Conservation (phyloP, 2,888 invertebrate species). For the Drosophila planitibia region DNA sequence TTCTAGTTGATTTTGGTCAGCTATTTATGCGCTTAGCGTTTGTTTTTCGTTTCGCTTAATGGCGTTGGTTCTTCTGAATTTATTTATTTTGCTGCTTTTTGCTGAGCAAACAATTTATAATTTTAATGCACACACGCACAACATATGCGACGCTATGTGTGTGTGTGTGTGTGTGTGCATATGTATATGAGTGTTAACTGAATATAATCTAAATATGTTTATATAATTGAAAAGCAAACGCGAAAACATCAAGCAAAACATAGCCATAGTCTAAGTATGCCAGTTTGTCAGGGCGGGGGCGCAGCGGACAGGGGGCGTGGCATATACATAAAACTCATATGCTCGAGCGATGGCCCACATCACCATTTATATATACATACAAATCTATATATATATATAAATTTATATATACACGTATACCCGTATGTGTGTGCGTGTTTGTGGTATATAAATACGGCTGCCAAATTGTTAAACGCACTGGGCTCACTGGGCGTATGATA, state of each 20-base stretch:
- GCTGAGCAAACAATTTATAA: slow-evolving; percentile 78
- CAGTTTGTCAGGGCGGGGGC: slow-evolving; percentile 49
- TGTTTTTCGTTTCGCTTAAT: slow-evolving; percentile 28
- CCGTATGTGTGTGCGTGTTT: slow-evolving; percentile 29
- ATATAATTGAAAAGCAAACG: slow-evolving; percentile 80
- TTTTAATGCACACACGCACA: slow-evolving; percentile 73
- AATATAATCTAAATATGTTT: slow-evolving; percentile 79
- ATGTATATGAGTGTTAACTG: slow-evolving; percentile 58
- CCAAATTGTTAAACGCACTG: slow-evolving; percentile 73
- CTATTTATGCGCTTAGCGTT: slow-evolving; percentile 59
- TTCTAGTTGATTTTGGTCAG: slow-evolving; percentile 60
- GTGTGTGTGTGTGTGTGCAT: slow-evolving; percentile 26
- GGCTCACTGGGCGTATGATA: slow-evolving; percentile 79
- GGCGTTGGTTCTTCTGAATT: slow-evolving; percentile 39
- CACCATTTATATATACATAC: background rate
- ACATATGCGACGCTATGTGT: slow-evolving; percentile 11
- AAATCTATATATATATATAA: background rate
- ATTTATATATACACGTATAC: background rate
- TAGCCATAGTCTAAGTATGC: slow-evolving; percentile 56
- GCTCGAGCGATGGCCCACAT: slow-evolving; percentile 39
- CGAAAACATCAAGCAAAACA: slow-evolving; percentile 69
- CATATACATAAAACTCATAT: slow-evolving; percentile 57
- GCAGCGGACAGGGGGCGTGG: slow-evolving; percentile 29
- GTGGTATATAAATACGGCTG: slow-evolving; percentile 73
- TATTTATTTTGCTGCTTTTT: slow-evolving; percentile 74